Base-by-base conservation (phyloP, 2,113 vertebrate genomes). In the Oryzias curvinotus region DNA sequence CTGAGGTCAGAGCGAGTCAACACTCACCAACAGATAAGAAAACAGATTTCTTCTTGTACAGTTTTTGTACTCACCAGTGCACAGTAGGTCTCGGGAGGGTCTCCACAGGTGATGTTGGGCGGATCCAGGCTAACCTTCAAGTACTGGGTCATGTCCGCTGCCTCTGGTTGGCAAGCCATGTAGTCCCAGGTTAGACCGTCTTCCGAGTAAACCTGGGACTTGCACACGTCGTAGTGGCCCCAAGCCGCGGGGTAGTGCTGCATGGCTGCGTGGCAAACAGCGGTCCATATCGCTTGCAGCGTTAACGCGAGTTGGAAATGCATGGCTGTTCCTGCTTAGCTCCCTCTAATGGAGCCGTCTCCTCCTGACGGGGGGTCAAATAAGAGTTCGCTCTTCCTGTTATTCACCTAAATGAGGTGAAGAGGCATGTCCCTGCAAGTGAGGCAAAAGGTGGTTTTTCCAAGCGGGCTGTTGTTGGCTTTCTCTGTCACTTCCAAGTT, bases 101-200 rank as follows among this genome's bases (percentile, higher is more conserved):
- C 94, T 89, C 97, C 97, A 74, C 97, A 99, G 1, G 97, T 99
- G 89, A 98, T 96, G 87, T 98, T 93, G 28, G 97, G 93, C 8
- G 97, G 97, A 74, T 99, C 97, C 83, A 99, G 85, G 21, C 91
- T 92, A 72, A 99, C 95, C 86, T 95, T 98, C 61, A 98, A 91
- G n/a, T 91, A 97, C 71, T 95, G 94, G 85, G 98, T 98, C 97
- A 99, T 96, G 85, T 98, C 95, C 30, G 93, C 95, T 42, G 95
- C 94, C 90, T 99, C 97, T 0, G 97, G 97, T 74, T 99, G 96
- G 88, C 97, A 99, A 73, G 97, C 96, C 94, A 96, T 98, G 91
- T 99, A 99, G 94, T 99, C 96, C 97, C 97, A 99, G 68, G 95
- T 93, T 65, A 96, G 93, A 67, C 94, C 97, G 82, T 98, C 96